Percentiles rank a stretch among this genome's conserved stretches.
Evolutionary conservation across 2,888 invertebrate genomes (phyloP).

Genomic region (Rhogogaster chlorosoma): DNA sequence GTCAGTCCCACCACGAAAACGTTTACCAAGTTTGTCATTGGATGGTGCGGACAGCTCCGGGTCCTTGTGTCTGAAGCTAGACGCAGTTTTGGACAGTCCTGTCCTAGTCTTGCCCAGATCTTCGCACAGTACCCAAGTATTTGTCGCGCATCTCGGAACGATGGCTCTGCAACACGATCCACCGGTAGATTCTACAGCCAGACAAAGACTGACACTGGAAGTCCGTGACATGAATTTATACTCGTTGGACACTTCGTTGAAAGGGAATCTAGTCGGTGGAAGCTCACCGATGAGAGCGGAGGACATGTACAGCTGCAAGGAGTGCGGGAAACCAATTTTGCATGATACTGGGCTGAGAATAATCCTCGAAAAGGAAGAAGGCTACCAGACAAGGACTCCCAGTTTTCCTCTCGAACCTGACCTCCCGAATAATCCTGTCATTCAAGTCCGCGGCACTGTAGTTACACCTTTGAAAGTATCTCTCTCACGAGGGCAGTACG

Average conservation of each 20-base stretch:
- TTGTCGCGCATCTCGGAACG: constrained; percentile 95
- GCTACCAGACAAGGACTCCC: constrained; percentile 63
- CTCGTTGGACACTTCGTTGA: constrained; percentile 83
- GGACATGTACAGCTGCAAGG: constrained; percentile 87
- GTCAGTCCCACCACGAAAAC: constrained; percentile 78
- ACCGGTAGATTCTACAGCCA: constrained; percentile 64
- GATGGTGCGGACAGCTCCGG: constrained; percentile 74
- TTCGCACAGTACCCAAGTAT: constrained; percentile 88
- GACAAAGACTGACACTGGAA: constrained; percentile 79
- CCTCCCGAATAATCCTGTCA: constrained; percentile 65
- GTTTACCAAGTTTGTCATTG: constrained; percentile 77
- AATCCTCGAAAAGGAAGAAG: constrained; percentile 79
- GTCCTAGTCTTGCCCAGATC: constrained; percentile 93
- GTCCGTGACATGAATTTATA: constrained; percentile 93
- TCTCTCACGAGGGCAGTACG: constrained; percentile 92
- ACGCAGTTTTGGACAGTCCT: constrained; percentile 93
- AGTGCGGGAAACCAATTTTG: constrained; percentile 90
- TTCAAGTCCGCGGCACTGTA: constrained; percentile 83
- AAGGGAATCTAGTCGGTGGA: constrained; percentile 67
- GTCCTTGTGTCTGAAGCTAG: constrained; percentile 80
- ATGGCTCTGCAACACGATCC: constrained; percentile 82
- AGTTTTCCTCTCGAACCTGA: constrained; percentile 66
- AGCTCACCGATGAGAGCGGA: constrained; percentile 81
- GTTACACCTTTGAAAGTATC: constrained; percentile 92
- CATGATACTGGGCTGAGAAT: constrained; percentile 93